These are phyloP conservation scores for Leptinotarsa juncta DNA, from an alignment of 2,888 invertebrate genomes.

Conservation along the genomic window DNA sequence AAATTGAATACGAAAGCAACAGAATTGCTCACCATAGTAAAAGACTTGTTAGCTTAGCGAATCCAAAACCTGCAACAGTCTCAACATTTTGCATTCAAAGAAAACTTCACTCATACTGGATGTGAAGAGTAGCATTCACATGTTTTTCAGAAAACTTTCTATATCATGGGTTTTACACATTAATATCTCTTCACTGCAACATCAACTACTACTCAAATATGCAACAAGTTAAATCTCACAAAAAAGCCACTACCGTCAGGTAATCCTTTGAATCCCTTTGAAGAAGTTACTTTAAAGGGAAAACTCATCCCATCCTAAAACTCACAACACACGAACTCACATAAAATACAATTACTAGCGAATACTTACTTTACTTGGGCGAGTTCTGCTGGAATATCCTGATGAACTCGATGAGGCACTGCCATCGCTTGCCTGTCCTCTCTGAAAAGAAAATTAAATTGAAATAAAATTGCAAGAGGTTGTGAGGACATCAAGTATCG, in stretches of 20 bases:
- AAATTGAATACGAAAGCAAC: too few relatives aligned
- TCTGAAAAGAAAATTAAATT: constrained; percentile 58
- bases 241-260: not conserved
- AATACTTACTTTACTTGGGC: constrained; percentile 71
- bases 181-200: not conserved
- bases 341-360: constrained; percentile 6
- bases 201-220: not conserved
- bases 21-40: too few relatives aligned
- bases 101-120: too few relatives aligned
- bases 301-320: not conserved
- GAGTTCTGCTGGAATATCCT: constrained; percentile 66
- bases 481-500: not conserved
- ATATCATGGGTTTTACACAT: too few relatives aligned
- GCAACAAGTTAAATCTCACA: not conserved
- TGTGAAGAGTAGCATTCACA: too few relatives aligned
- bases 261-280: constrained; percentile 12
- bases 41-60: too few relatives aligned
- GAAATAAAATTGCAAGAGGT: not conserved
- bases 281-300: constrained; percentile 6
- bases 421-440: constrained; percentile 68
- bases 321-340: constrained; percentile 11
- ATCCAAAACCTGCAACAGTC: too few relatives aligned
- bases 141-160: too few relatives aligned
- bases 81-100: too few relatives aligned
- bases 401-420: constrained; percentile 54